Evolutionary conservation across 2,797 vertebrate species (phyloP).

Genomic region (Gadopsis bispinosus): DNA sequence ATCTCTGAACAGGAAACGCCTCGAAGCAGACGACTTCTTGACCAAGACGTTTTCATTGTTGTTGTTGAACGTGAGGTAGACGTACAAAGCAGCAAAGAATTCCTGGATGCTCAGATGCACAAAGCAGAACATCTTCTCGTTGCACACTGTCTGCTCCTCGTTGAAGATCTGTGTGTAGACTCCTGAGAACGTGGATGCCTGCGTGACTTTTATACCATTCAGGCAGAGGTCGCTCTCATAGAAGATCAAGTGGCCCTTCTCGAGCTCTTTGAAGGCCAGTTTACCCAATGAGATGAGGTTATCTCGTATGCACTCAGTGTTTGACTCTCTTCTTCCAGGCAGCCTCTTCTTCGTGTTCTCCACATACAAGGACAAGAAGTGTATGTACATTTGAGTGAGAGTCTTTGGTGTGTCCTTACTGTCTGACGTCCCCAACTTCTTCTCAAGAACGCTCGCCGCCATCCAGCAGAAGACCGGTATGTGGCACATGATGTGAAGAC

Average conservation of each 20-base stretch:
- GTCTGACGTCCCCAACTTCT: conserved; percentile 27
- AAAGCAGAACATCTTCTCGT: conserved; percentile 78
- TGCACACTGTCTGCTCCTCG: conserved; percentile 51
- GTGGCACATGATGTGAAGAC: conserved; percentile 82
- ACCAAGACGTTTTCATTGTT: conserved; percentile 67
- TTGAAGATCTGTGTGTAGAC: conserved; percentile 78
- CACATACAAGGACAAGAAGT: conserved; percentile 64
- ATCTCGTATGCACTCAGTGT: conserved; percentile 15
- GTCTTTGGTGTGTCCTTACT: conserved; percentile 65
- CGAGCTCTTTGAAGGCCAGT: conserved; percentile 73
- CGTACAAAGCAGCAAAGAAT: conserved; percentile 76
- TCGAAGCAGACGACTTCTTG: conserved; percentile 51
- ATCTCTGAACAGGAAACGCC: conserved; percentile 32
- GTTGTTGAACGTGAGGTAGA: conserved; percentile 75
- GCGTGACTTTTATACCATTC: conserved; percentile 50
- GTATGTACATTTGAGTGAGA: conserved; percentile 80
- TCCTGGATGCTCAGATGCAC: conserved; percentile 79
- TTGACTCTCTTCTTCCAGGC: conserved; percentile 37
- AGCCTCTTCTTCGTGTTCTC: conserved; percentile 54
- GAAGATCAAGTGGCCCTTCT: conserved; percentile 74
- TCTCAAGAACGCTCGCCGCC: conserved; percentile 67
- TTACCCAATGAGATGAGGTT: conserved; percentile 69
- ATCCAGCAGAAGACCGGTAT: conserved; percentile 81
- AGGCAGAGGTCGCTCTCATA: conserved; percentile 71
- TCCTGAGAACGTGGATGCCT: conserved; percentile 76